A percentile compares a stretch with the other conserved stretches of the same genome.
Evolutionary conservation across 2,113 vertebrate species (phyloP).

Genomic region (Ellobius talpinus): DNA sequence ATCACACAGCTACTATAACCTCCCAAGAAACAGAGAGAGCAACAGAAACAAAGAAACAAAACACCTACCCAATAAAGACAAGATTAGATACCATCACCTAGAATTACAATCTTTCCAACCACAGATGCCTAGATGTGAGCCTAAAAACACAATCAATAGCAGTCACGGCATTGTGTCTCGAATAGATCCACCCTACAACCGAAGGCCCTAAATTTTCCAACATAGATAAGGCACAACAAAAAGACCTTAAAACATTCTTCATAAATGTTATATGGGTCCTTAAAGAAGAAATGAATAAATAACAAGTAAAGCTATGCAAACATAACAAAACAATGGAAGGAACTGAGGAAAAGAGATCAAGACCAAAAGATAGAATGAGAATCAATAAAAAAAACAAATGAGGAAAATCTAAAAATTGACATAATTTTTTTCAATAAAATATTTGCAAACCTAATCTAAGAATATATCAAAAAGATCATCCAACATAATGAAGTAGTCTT

Average conservation of each 20-base stretch:
- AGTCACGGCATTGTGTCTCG: neutral
- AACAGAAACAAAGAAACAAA: neutral
- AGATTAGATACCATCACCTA: neutral
- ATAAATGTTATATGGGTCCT: neutral
- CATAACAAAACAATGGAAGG: neutral
- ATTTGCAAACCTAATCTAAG: neutral
- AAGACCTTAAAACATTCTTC: neutral
- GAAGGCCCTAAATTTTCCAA: neutral
- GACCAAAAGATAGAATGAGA: neutral
- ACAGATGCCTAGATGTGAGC: neutral
- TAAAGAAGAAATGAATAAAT: neutral
- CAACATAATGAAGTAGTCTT: neutral
- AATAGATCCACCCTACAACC: neutral
- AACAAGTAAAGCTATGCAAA: neutral
- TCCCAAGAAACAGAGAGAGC: neutral
- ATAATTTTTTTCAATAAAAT: neutral
- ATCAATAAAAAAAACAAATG: neutral
- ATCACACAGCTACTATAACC: neutral
- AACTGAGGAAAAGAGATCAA: neutral
- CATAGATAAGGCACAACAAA: neutral
- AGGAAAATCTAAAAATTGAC: neutral
- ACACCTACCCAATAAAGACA: neutral
- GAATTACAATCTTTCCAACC: neutral
- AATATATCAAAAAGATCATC: neutral
- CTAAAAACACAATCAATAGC: neutral